phyloP scores from a whole-genome alignment of 1,140 invertebrate species.

The Adelges cooleyi region DNA sequence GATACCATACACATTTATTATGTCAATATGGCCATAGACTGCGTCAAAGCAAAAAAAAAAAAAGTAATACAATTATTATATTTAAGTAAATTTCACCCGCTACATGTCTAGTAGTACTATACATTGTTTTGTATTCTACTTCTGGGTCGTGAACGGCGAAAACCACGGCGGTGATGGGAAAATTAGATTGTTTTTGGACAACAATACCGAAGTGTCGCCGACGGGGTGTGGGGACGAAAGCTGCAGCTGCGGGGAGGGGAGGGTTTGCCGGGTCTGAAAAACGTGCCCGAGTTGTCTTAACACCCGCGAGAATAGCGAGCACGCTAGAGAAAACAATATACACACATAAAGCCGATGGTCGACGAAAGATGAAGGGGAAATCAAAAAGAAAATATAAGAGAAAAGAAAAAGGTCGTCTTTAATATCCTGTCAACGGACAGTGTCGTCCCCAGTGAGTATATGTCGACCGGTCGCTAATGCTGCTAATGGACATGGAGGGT shows the following conservation, averaged over 20 bases:
- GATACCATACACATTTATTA: too few species aligned
- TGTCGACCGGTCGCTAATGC: conserved; percentile 9
- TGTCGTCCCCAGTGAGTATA: conserved; percentile 6
- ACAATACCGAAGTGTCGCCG: too few species aligned
- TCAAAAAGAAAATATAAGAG: conserved; percentile 3
- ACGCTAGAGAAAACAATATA: conserved; percentile 7
- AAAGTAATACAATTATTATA: too few species aligned
- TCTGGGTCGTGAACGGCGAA: too few species aligned
- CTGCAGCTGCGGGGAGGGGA: too few species aligned
- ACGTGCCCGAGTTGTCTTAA: conserved; percentile 23
- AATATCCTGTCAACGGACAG: conserved; percentile 25
- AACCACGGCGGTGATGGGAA: background rate
- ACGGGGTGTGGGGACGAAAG: background rate
- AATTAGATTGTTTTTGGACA: conserved; percentile 23
- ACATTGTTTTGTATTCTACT: too few species aligned
- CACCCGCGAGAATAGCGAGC: conserved; percentile 13
- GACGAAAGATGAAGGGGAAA: background rate
- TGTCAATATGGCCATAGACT: too few species aligned
- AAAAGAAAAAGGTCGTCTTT: conserved; percentile 20
- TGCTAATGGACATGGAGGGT: conserved; percentile 16
- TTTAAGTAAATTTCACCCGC: too few species aligned
- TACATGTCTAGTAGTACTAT: too few species aligned
- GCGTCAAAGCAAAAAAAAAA: too few species aligned
- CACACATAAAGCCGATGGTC: background rate
- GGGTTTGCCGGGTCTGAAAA: too few species aligned